phyloP scores from a whole-genome alignment of 1,140 invertebrate genomes.

The Schlechtendalia chinensis region DNA sequence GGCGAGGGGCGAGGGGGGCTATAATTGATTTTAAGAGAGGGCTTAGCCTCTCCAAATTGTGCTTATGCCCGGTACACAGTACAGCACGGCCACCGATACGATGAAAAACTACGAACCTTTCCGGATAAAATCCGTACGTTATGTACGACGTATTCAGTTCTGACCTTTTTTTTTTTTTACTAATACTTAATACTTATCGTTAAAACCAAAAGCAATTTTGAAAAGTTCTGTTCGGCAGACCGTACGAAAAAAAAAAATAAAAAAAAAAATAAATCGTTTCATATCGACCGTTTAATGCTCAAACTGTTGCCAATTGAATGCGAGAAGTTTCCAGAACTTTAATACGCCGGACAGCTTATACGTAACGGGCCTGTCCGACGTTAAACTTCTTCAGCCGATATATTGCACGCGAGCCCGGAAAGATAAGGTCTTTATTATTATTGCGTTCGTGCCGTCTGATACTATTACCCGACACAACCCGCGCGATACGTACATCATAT shows the following conservation, averaged over 20 bases:
- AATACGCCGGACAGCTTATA: not conserved
- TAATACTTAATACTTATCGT: constrained; percentile 10
- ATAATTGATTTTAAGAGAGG: no score
- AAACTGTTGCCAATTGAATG: constrained; percentile 27
- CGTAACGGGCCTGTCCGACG: no score
- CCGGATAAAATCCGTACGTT: not conserved
- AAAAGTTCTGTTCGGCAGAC: not conserved
- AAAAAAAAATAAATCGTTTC: constrained; percentile 18
- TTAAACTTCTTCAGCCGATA: not conserved
- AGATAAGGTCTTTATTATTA: constrained; percentile 31
- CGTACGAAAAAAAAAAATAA: not conserved
- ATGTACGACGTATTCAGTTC: not conserved
- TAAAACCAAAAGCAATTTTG: constrained; percentile 22
- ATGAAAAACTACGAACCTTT: not conserved
- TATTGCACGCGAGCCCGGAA: not conserved
- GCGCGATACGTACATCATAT: not conserved
- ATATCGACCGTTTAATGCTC: constrained; percentile 6
- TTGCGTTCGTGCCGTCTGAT: not conserved
- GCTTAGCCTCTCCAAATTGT: no score
- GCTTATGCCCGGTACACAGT: no score
- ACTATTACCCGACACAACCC: not conserved
- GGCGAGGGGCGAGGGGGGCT: no score
- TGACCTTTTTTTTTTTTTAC: constrained; percentile 1
- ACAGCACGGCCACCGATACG: not conserved
- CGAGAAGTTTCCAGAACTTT: constrained; percentile 8